These are phyloP conservation scores for Brenthis ino DNA, from an alignment of 2,888 invertebrate species.

Conservation along the genomic window DNA sequence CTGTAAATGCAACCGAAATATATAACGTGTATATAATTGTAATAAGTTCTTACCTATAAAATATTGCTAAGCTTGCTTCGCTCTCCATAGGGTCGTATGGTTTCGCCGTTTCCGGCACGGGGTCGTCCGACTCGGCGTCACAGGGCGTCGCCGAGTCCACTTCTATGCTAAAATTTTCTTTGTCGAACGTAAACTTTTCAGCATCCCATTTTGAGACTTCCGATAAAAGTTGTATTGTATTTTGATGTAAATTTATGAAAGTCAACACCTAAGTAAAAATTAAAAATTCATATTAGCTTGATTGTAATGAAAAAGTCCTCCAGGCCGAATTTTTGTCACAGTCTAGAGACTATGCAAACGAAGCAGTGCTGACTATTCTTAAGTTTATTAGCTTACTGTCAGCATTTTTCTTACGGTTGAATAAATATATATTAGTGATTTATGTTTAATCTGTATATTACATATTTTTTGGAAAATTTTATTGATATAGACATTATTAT, in stretches of 20 bases:
- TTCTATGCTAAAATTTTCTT: constrained; percentile 80
- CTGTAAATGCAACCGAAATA: background rate
- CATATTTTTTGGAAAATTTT: too few species aligned
- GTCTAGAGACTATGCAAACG: too few species aligned
- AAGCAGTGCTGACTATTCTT: too few species aligned
- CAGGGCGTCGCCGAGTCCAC: constrained; percentile 66
- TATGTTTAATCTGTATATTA: too few species aligned
- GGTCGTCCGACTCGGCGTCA: constrained; percentile 80
- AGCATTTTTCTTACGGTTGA: too few species aligned
- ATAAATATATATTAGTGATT: too few species aligned
- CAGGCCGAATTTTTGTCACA: too few species aligned
- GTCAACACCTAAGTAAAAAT: constrained; percentile 69
- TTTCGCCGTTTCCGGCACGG: constrained; percentile 63
- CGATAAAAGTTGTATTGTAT: constrained; percentile 80
- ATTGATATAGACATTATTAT: too few species aligned
- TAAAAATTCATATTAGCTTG: background rate
- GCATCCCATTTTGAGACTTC: constrained; percentile 83
- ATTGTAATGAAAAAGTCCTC: background rate
- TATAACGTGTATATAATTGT: background rate
- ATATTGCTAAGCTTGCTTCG: constrained; percentile 67
- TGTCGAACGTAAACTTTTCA: constrained; percentile 79
- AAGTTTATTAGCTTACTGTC: too few species aligned
- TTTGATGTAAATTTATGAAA: constrained; percentile 82
- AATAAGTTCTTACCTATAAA: constrained; percentile 65
- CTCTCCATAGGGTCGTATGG: constrained; percentile 77